Conservation (phyloP, 1,140 invertebrate species). For the Nebria ingens region DNA sequence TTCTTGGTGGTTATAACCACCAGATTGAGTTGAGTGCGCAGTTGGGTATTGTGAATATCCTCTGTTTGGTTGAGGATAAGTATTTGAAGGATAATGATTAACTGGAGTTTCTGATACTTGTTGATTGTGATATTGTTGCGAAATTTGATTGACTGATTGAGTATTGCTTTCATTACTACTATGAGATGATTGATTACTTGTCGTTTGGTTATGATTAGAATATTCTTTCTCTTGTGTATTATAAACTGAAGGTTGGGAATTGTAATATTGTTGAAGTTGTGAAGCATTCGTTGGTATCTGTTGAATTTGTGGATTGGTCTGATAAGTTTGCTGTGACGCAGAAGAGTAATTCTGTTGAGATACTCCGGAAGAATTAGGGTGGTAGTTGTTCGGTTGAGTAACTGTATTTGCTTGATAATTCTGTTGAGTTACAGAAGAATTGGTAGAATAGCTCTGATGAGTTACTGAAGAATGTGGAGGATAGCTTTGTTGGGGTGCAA, state of each 20-base stretch:
- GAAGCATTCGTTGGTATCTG: not conserved
- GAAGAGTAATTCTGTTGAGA: too few species aligned
- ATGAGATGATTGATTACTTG: not conserved
- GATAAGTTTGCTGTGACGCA: not conserved
- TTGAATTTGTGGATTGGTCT: not conserved
- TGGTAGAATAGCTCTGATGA: too few species aligned
- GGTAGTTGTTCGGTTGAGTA: too few species aligned
- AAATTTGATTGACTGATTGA: not conserved
- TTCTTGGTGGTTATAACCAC: not conserved
- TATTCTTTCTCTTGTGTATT: not conserved
- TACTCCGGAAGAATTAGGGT: too few species aligned
- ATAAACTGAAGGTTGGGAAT: not conserved
- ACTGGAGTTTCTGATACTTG: not conserved
- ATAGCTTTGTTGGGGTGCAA: too few species aligned
- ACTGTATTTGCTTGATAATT: too few species aligned
- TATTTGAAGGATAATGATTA: not conserved
- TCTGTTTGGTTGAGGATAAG: not conserved
- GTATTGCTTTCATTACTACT: not conserved
- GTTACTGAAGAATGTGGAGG: too few species aligned
- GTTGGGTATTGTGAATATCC: not conserved
- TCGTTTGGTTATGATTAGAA: not conserved
- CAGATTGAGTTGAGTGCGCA: not conserved
- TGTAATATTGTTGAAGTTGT: not conserved
- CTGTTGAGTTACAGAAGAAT: too few species aligned
- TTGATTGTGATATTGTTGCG: not conserved